phyloP scores from a whole-genome alignment of 2,113 vertebrate genomes.

The Protobothrops mucrosquamatus region DNA sequence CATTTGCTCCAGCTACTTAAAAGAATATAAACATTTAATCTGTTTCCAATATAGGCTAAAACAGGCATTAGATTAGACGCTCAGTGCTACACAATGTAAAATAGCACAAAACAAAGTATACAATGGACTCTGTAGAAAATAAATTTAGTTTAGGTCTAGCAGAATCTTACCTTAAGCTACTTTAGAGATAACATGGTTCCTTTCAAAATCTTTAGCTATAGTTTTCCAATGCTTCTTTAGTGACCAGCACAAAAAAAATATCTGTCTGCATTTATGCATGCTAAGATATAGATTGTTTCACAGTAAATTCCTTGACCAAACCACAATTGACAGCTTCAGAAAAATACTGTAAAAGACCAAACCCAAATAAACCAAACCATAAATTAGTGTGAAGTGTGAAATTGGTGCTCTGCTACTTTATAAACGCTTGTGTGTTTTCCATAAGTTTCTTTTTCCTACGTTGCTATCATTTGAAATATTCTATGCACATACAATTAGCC shows the following conservation, averaged over 20 bases:
- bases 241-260: neutral
- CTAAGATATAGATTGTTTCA: neutral
- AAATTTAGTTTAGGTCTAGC: neutral
- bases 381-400: neutral
- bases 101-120: neutral
- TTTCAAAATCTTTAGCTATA: neutral
- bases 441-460: neutral
- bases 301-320: neutral
- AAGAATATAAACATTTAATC: neutral
- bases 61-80: neutral
- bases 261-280: neutral
- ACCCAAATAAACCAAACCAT: neutral
- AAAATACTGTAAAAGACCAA: neutral
- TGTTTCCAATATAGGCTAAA: neutral
- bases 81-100: neutral
- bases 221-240: neutral
- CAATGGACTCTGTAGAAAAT: neutral
- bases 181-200: neutral
- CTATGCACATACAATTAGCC: neutral
- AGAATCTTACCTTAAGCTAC: neutral
- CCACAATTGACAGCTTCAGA: neutral
- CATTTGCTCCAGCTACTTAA: neutral
- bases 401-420: neutral
- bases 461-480: neutral
- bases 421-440: neutral